Conservation (phyloP, 2,888 invertebrate species). For the Gryllus longicercus region DNA sequence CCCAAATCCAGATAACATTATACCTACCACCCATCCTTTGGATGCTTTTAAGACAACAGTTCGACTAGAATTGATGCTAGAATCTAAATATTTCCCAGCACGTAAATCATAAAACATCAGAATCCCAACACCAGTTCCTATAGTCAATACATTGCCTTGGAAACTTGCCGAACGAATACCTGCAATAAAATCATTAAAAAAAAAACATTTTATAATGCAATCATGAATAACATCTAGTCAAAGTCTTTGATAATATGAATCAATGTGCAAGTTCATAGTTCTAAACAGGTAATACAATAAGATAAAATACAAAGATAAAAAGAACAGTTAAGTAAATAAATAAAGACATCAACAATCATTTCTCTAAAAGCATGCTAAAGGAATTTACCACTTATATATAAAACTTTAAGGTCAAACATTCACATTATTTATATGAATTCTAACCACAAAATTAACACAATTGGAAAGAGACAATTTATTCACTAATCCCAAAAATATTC, state of each 20-base stretch:
- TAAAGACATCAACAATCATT: too few relatives aligned
- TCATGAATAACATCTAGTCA: neutral
- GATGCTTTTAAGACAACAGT: slow-evolving; percentile 84
- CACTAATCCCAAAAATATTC: too few relatives aligned
- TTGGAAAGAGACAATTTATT: too few relatives aligned
- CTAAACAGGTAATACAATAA: neutral
- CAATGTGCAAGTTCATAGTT: neutral
- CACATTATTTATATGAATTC: too few relatives aligned
- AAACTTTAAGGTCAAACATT: too few relatives aligned
- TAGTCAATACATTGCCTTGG: slow-evolving; percentile 83
- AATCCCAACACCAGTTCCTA: slow-evolving; percentile 88
- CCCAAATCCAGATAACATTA: neutral
- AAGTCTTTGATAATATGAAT: too few relatives aligned
- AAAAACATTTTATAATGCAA: neutral
- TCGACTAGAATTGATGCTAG: slow-evolving; percentile 82
- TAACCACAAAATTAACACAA: too few relatives aligned
- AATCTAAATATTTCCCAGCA: slow-evolving; percentile 87
- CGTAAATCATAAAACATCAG: slow-evolving; percentile 91
- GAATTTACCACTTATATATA: neutral
- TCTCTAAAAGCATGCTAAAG: neutral
- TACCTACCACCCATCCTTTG: slow-evolving; percentile 80
- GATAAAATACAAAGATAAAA: neutral
- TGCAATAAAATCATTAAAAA: slow-evolving; percentile 27
- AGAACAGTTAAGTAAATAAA: neutral
- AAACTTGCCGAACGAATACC: slow-evolving; percentile 85